A percentile compares a stretch with the other conserved stretches of the same genome.
Conservation (phyloP, 1,140 invertebrate species). For the Camponotus pennsylvanicus region DNA sequence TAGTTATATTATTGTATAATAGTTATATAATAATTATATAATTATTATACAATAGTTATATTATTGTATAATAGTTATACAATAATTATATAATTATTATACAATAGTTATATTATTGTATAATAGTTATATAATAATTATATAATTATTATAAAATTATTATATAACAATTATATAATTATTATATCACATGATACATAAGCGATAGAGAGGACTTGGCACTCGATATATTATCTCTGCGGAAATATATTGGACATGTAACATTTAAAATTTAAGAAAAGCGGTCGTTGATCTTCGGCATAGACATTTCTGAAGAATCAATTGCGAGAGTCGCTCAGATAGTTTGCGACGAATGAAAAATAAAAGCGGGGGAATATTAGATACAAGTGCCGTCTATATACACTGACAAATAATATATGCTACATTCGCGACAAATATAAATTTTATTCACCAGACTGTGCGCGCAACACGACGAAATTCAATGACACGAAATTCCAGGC, state of each 20-base stretch:
- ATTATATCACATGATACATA: too few species aligned
- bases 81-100: too few species aligned
- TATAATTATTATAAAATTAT: too few species aligned
- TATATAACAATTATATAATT: too few species aligned
- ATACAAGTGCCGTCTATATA: not conserved
- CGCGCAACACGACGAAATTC: slow-evolving; percentile 13
- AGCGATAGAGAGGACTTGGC: too few species aligned
- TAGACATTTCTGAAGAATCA: not conserved
- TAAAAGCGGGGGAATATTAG: not conserved
- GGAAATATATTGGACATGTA: not conserved
- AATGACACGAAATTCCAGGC: slow-evolving; percentile 41
- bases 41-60: too few species aligned
- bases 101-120: too few species aligned
- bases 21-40: too few species aligned
- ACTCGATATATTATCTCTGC: not conserved
- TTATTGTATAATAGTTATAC: too few species aligned
- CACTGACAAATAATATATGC: slow-evolving; percentile 14
- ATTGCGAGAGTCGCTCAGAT: not conserved
- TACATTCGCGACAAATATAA: slow-evolving; percentile 38
- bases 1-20: too few species aligned
- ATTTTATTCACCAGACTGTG: slow-evolving; percentile 15
- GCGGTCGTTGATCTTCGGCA: not conserved
- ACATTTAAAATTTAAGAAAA: not conserved
- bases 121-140: too few species aligned
- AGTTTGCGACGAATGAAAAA: not conserved